Evolutionary conservation across 2,888 invertebrate species (phyloP).

Genomic region (Venusia cambrica): DNA sequence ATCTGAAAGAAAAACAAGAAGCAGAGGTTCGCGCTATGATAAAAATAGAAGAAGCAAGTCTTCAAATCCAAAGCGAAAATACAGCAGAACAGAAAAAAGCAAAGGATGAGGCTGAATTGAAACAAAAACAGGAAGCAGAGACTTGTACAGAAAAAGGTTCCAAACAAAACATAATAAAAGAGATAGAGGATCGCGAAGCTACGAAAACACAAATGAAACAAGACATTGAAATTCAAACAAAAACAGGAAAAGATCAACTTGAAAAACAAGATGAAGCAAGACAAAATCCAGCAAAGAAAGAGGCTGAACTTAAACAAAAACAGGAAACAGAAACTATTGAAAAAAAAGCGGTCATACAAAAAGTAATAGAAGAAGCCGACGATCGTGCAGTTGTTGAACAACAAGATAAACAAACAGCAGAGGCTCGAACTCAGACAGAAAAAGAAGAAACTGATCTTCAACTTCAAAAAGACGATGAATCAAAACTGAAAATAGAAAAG

Average conservation of each 20-base stretch:
- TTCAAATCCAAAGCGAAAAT: too few species aligned
- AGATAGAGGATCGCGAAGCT: too few species aligned
- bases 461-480: constrained; percentile 12
- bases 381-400: too few species aligned
- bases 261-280: constrained; percentile 11
- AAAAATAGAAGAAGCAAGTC: constrained; percentile 6
- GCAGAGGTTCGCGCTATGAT: constrained; percentile 5
- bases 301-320: constrained; percentile 7
- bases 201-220: too few species aligned
- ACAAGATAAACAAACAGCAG: too few species aligned
- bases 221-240: too few species aligned
- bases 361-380: too few species aligned
- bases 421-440: constrained; percentile 18
- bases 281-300: background rate
- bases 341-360: too few species aligned
- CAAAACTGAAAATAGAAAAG: background rate
- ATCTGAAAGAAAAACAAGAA: constrained; percentile 17
- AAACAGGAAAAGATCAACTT: constrained; percentile 18
- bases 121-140: constrained; percentile 11
- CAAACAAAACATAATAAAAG: too few species aligned
- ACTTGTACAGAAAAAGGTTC: constrained; percentile 14
- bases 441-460: too few species aligned
- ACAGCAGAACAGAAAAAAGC: too few species aligned
- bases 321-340: constrained; percentile 13
- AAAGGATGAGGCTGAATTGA: constrained; percentile 8